Evolutionary conservation across 2,888 invertebrate genomes (phyloP).

Genomic region (Catocala nupta): DNA sequence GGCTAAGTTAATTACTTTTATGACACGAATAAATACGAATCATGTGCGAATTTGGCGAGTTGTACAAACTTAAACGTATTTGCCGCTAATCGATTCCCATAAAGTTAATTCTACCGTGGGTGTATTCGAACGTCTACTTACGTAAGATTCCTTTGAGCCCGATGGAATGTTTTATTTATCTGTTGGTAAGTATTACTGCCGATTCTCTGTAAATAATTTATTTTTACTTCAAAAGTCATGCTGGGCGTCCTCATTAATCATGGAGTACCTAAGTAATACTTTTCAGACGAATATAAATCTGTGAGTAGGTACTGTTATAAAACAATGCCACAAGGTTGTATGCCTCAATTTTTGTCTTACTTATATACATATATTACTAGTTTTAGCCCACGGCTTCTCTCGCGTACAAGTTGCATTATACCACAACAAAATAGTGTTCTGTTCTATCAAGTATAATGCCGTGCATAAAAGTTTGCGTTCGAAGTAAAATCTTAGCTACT

Average conservation of each 20-base stretch:
- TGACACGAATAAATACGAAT: not conserved
- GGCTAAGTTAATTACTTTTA: not conserved
- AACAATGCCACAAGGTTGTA: too few species aligned
- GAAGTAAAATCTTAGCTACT: too few species aligned
- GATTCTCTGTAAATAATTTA: not conserved
- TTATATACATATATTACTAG: too few species aligned
- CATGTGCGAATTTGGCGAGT: not conserved
- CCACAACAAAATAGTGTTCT: too few species aligned
- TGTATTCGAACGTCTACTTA: not conserved
- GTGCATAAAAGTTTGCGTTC: too few species aligned
- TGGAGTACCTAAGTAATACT: not conserved
- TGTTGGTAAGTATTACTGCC: not conserved
- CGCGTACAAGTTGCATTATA: too few species aligned
- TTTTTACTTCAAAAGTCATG: not conserved
- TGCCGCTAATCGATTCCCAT: conserved; percentile 2
- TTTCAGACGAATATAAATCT: not conserved
- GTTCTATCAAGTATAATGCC: too few species aligned
- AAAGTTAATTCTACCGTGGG: conserved; percentile 2
- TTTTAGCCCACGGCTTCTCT: too few species aligned
- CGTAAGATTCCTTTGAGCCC: not conserved
- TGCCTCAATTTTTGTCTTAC: too few species aligned
- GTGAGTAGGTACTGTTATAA: too few species aligned
- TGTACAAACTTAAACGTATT: not conserved
- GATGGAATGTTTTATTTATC: not conserved
- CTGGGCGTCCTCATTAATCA: not conserved